phyloP scores from a whole-genome alignment of 2,888 invertebrate genomes.

The Xylota sylvarum region DNA sequence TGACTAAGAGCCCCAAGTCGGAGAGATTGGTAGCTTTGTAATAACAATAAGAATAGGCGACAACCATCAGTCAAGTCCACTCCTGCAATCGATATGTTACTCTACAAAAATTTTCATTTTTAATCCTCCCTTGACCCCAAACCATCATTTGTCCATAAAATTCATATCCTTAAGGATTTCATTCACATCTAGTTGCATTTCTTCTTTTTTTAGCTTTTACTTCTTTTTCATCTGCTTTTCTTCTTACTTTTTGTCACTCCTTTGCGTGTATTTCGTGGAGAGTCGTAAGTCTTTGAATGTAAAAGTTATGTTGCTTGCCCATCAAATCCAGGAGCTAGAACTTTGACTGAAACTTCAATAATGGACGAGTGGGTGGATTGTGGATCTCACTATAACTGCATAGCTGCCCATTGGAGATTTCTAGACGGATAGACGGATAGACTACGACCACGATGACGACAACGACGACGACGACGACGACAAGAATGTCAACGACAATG shows the following conservation, averaged over 20 bases:
- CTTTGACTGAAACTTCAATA: conserved; percentile 76
- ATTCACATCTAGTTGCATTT: conserved; percentile 34
- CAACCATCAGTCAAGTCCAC: not conserved
- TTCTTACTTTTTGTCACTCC: not conserved
- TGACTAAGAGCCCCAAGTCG: too few species aligned
- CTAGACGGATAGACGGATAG: conserved; percentile 62
- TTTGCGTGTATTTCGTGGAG: conserved; percentile 26
- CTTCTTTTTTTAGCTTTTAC: not conserved
- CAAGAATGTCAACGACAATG: conserved; percentile 62
- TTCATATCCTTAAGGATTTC: conserved; percentile 64
- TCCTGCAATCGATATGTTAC: conserved; percentile 18
- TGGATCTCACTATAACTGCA: conserved; percentile 43
- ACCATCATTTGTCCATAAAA: conserved; percentile 43
- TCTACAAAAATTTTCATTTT: conserved; percentile 28
- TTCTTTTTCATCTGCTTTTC: not conserved
- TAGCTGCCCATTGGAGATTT: conserved; percentile 68
- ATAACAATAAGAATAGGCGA: not conserved
- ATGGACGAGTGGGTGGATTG: conserved; percentile 46
- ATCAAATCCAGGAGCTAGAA: conserved; percentile 72
- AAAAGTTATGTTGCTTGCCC: conserved; percentile 75
- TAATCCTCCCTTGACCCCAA: conserved; percentile 25
- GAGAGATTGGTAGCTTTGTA: too few species aligned
- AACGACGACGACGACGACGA: conserved; percentile 57
- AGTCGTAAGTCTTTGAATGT: conserved; percentile 63
- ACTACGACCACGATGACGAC: conserved; percentile 27